A percentile compares a stretch with the other conserved stretches of the same genome.
Conservation (phyloP, 2,888 invertebrate genomes). For the Thereva nobilitata region DNA sequence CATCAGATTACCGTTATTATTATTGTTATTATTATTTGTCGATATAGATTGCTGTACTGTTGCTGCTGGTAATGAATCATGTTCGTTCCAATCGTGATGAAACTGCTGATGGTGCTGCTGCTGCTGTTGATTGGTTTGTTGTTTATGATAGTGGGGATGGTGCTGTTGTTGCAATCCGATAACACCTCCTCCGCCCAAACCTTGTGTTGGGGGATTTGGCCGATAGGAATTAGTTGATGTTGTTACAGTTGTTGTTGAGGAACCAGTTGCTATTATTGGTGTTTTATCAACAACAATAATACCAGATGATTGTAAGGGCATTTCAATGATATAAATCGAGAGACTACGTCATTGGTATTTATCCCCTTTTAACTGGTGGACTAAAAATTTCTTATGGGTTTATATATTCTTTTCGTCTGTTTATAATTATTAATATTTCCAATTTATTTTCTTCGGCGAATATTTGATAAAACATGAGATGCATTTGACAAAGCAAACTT, state of each 20-base stretch:
- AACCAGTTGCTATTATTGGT: conserved; percentile 43
- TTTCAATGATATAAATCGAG: conserved; percentile 41
- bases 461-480: too few relatives aligned
- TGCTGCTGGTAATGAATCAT: conserved; percentile 1
- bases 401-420: too few relatives aligned
- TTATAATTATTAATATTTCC: too few relatives aligned
- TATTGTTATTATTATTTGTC: not conserved
- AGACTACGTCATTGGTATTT: conserved; percentile 21
- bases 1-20: conserved; percentile 42
- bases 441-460: not conserved
- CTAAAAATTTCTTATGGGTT: too few relatives aligned
- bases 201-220: conserved; percentile 29
- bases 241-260: conserved; percentile 8
- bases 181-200: conserved; percentile 17
- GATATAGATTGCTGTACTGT: conserved; percentile 3
- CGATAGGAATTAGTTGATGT: conserved; percentile 33
- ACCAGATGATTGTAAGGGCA: conserved; percentile 52
- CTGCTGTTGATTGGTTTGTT: conserved; percentile 24
- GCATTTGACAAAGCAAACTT: too few relatives aligned
- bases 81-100: conserved; percentile 9
- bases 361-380: too few relatives aligned
- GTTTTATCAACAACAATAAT: conserved; percentile 53
- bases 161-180: conserved; percentile 5
- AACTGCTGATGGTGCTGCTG: conserved; percentile 16
- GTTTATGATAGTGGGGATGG: conserved; percentile 12